Evolutionary conservation across 2,888 invertebrate species (phyloP).

Genomic region (Petrolisthes cinctipes): DNA sequence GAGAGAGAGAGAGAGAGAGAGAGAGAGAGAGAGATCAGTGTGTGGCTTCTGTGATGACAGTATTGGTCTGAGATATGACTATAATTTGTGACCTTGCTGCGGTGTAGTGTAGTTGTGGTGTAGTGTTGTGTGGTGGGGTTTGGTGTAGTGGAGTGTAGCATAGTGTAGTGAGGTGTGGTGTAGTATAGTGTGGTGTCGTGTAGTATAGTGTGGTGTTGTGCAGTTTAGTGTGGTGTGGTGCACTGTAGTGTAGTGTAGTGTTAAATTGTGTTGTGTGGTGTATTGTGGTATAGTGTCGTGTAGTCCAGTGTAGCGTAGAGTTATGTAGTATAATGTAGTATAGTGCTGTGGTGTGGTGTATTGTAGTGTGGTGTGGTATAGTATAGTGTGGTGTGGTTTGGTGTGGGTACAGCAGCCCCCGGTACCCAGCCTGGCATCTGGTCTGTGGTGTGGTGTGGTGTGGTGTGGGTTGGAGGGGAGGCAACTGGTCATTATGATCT

Average conservation of each 20-base stretch:
- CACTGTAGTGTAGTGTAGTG: background rate
- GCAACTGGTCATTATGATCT: slow-evolving; percentile 42
- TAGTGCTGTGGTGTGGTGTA: background rate
- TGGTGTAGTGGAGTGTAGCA: background rate
- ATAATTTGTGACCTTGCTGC: background rate
- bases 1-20: slow-evolving; percentile 11
- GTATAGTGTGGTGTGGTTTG: background rate
- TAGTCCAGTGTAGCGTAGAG: background rate
- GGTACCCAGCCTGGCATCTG: background rate
- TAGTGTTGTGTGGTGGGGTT: background rate
- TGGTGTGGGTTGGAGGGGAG: background rate
- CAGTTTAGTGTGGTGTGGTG: background rate
- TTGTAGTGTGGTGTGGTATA: background rate
- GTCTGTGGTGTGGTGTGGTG: slow-evolving; percentile 21
- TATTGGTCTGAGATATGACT: background rate
- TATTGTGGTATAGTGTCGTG: background rate
- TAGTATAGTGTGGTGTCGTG: background rate
- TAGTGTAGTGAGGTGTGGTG: slow-evolving; percentile 14
- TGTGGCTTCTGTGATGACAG: background rate
- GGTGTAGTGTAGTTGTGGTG: background rate
- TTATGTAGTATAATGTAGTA: background rate
- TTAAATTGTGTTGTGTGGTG: background rate
- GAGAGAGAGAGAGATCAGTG: slow-evolving; percentile 1
- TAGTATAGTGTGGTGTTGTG: background rate
- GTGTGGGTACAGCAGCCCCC: background rate